Conservation (phyloP, 2,797 vertebrate genomes). For the Neosilurus mollespiculum region DNA sequence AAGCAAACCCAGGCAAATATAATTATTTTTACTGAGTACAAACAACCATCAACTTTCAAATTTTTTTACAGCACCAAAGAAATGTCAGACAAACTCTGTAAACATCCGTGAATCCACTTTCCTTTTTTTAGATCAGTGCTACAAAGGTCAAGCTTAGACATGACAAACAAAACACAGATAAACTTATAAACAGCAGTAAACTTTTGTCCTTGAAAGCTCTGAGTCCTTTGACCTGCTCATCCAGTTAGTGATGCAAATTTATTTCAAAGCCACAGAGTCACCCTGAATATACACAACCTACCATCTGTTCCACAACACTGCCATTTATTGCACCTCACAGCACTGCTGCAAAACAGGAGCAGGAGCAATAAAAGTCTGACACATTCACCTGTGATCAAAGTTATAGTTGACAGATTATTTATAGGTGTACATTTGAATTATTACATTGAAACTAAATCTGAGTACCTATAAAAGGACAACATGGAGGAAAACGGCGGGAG, state of each 20-base stretch:
- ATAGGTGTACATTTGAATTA: not conserved
- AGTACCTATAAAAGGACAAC: not conserved
- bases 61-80: not conserved
- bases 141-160: not conserved
- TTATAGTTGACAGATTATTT: not conserved
- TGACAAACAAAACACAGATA: slow-evolving; percentile 6
- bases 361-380: slow-evolving; percentile 18
- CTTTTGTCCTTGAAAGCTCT: slow-evolving; percentile 25
- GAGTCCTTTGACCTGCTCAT: slow-evolving; percentile 30
- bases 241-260: slow-evolving; percentile 47
- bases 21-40: not conserved
- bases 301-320: slow-evolving; percentile 38
- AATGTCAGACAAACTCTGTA: not conserved
- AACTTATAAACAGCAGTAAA: not conserved
- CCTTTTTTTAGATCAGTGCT: not conserved
- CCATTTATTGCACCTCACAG: slow-evolving; percentile 26
- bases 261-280: slow-evolving; percentile 37
- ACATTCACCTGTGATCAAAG: slow-evolving; percentile 30
- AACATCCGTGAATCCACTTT: not conserved
- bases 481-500: not conserved
- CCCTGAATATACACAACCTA: slow-evolving; percentile 38
- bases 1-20: too few species aligned
- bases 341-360: slow-evolving; percentile 1
- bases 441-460: not conserved
- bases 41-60: not conserved